These are phyloP conservation scores for Drosophila equinoxialis DNA, from an alignment of 1,140 invertebrate genomes.

Conservation along the genomic window DNA sequence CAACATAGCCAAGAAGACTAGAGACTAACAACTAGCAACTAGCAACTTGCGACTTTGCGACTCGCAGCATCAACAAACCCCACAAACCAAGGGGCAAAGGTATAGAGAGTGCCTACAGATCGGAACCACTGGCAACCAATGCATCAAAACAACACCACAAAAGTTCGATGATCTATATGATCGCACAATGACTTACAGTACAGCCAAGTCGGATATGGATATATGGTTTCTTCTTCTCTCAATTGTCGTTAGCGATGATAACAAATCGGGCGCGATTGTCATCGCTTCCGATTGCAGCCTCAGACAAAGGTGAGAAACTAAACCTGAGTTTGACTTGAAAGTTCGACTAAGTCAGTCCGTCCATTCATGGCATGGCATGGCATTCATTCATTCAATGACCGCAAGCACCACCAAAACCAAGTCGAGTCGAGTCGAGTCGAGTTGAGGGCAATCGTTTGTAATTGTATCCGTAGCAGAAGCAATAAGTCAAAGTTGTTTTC, in stretches of 20 bases:
- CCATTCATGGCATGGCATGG: constrained; percentile 19
- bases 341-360: constrained; percentile 8
- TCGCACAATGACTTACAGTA: constrained; percentile 22
- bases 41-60: constrained; percentile 1
- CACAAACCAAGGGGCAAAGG: too few species aligned
- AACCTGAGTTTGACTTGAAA: constrained; percentile 17
- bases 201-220: constrained; percentile 57
- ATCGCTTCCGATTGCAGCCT: constrained; percentile 70
- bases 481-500: constrained; percentile 73
- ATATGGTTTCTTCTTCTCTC: constrained; percentile 59
- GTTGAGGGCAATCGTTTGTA: constrained; percentile 65
- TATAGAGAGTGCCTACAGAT: too few species aligned
- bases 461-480: constrained; percentile 78
- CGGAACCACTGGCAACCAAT: neutral
- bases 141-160: constrained; percentile 50
- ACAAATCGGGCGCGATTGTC: constrained; percentile 69
- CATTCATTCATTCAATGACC: constrained; percentile 70
- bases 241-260: constrained; percentile 61
- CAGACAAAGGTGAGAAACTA: constrained; percentile 74
- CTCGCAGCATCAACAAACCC: neutral
- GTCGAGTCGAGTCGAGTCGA: constrained; percentile 12
- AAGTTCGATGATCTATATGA: constrained; percentile 71
- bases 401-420: constrained; percentile 40
- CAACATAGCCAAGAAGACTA: constrained; percentile 22
- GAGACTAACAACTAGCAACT: constrained; percentile 18